Percentiles rank a stretch among this genome's conserved stretches.
These are phyloP conservation scores for Atrina japonica DNA, from an alignment of 2,888 invertebrate genomes.

Conservation along the genomic window DNA sequence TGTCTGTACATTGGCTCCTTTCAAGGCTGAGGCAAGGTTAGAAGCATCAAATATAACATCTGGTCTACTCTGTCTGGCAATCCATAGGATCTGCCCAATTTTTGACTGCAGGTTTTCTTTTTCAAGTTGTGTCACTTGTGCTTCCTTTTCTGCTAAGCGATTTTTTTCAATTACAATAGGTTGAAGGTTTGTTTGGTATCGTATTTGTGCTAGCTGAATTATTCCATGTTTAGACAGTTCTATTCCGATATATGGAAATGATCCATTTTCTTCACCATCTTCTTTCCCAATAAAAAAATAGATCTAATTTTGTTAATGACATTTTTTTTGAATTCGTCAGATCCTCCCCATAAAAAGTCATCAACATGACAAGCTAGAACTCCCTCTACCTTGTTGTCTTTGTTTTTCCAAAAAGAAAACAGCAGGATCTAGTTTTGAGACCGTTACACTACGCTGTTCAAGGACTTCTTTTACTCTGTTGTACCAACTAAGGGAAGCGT, in stretches of 20 bases:
- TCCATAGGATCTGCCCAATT: conserved; percentile 40
- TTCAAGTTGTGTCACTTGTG: too few relatives aligned
- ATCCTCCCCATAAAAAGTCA: conserved; percentile 46
- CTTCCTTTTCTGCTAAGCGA: too few relatives aligned
- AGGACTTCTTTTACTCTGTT: conserved; percentile 43
- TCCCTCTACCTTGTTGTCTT: conserved; percentile 26
- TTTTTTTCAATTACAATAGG: conserved; percentile 1
- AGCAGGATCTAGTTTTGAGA: conserved; percentile 47
- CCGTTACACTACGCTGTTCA: conserved; percentile 19
- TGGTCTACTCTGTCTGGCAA: conserved; percentile 43
- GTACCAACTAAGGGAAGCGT: conserved; percentile 44
- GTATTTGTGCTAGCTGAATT: too few relatives aligned
- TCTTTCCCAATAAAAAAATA: too few relatives aligned
- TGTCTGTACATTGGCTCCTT: conserved; percentile 30
- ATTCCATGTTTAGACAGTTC: too few relatives aligned
- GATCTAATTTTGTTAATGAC: too few relatives aligned
- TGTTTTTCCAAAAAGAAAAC: too few relatives aligned
- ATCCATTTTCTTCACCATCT: too few relatives aligned
- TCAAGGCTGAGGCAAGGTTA: conserved; percentile 26
- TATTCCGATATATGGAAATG: too few relatives aligned
- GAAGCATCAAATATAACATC: conserved; percentile 44
- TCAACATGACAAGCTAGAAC: conserved; percentile 43
- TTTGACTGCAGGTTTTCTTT: background rate
- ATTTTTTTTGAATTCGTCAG: conserved; percentile 31
- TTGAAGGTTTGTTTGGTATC: conserved; percentile 21